A percentile compares a stretch with the other conserved stretches of the same genome.
phyloP scores from a whole-genome alignment of 2,888 invertebrate genomes.

The Diarsia brunnea region DNA sequence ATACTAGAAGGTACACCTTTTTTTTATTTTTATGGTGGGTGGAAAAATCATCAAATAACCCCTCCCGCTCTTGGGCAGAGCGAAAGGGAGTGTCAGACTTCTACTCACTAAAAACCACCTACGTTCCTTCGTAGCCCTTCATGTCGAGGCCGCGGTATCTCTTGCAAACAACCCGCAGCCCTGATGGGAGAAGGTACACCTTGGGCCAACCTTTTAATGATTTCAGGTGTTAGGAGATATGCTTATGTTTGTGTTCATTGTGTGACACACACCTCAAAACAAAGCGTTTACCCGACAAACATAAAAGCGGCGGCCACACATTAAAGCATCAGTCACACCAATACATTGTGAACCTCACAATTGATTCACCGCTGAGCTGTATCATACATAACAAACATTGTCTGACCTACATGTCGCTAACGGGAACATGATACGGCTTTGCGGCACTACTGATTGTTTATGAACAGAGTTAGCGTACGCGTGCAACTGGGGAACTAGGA shows the following conservation, averaged over 20 bases:
- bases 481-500: slow-evolving; percentile 8
- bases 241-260: neutral
- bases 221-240: neutral
- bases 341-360: slow-evolving; percentile 48
- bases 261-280: neutral
- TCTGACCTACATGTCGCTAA: slow-evolving; percentile 60
- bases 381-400: slow-evolving; percentile 59
- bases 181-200: neutral
- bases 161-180: too few relatives aligned
- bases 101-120: too few relatives aligned
- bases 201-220: too few relatives aligned
- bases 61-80: too few relatives aligned
- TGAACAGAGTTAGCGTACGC: slow-evolving; percentile 12
- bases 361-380: slow-evolving; percentile 46
- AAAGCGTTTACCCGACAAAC: neutral
- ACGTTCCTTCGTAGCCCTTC: too few relatives aligned
- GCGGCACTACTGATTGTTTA: slow-evolving; percentile 23
- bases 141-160: too few relatives aligned
- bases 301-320: slow-evolving; percentile 27
- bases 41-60: too few relatives aligned
- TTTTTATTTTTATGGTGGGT: too few relatives aligned
- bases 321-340: slow-evolving; percentile 35
- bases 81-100: too few relatives aligned
- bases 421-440: slow-evolving; percentile 55
- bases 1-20: neutral